A percentile compares a stretch with the other conserved stretches of the same genome.
phyloP scores from a whole-genome alignment of 2,797 vertebrate species.

The Poecile montanus region DNA sequence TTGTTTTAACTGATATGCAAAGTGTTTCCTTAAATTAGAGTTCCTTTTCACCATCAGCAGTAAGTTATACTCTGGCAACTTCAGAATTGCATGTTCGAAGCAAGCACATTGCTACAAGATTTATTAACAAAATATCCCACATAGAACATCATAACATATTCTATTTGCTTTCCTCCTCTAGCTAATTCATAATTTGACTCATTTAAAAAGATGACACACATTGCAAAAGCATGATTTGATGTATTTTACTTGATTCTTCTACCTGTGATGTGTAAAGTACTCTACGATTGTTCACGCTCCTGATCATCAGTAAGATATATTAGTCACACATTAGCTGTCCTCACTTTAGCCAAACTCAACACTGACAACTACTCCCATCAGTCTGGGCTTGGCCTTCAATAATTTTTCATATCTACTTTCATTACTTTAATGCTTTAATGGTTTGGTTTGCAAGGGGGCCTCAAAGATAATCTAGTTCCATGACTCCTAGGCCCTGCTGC shows the following conservation, averaged over 20 bases:
- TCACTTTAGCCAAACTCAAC: background rate
- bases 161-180: background rate
- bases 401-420: background rate
- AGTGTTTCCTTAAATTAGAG: background rate
- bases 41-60: background rate
- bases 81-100: background rate
- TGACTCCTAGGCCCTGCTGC: fast-evolving
- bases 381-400: background rate
- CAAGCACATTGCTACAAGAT: background rate
- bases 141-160: background rate
- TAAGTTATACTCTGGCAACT: background rate
- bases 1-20: background rate
- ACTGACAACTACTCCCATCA: background rate
- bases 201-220: background rate
- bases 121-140: background rate
- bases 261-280: background rate
- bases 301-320: background rate
- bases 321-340: background rate
- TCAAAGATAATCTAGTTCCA: background rate
- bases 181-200: background rate
- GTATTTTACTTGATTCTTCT: background rate
- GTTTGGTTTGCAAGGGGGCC: background rate
- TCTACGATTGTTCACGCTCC: background rate
- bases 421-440: background rate
- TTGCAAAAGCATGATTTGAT: background rate